Conservation (phyloP, 2,888 invertebrate species). For the Hipparchia semele region DNA sequence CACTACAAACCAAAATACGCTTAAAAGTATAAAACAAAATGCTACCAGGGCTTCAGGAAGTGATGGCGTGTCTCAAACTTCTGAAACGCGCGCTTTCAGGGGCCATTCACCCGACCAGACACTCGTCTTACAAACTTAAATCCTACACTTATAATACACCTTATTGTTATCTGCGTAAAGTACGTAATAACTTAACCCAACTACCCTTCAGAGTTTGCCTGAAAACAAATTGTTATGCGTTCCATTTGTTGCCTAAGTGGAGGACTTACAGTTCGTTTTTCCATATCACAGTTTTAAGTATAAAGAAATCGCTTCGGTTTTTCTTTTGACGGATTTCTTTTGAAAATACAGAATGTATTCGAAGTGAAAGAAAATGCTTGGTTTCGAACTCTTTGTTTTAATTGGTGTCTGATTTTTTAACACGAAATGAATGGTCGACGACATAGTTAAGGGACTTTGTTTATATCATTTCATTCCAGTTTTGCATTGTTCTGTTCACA, state of each 20-base stretch:
- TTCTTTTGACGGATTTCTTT: constrained; percentile 57
- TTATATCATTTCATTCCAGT: constrained; percentile 3
- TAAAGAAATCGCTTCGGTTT: constrained; percentile 48
- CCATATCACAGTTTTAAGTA: constrained; percentile 21
- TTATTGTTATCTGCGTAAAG: constrained; percentile 47
- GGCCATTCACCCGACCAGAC: constrained; percentile 68
- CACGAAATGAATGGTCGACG: constrained; percentile 22
- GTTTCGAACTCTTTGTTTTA: constrained; percentile 40
- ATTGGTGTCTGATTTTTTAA: constrained; percentile 37
- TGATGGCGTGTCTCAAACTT: constrained; percentile 72
- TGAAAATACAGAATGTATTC: constrained; percentile 52
- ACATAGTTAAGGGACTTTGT: constrained; percentile 8
- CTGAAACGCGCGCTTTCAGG: constrained; percentile 69
- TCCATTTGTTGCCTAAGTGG: constrained; percentile 28
- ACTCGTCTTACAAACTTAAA: constrained; percentile 49
- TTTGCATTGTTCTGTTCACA: neutral
- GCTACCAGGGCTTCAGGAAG: constrained; percentile 61
- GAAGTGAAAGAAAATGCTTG: constrained; percentile 48
- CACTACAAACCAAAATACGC: constrained; percentile 12
- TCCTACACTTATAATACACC: constrained; percentile 37
- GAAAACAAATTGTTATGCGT: constrained; percentile 37
- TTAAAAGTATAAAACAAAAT: constrained; percentile 48
- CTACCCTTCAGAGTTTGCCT: constrained; percentile 38
- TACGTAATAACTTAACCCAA: constrained; percentile 44
- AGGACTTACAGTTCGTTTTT: constrained; percentile 37